Evolutionary conservation across 1,140 invertebrate species (phyloP).

Genomic region (Arctopsyche grandis): DNA sequence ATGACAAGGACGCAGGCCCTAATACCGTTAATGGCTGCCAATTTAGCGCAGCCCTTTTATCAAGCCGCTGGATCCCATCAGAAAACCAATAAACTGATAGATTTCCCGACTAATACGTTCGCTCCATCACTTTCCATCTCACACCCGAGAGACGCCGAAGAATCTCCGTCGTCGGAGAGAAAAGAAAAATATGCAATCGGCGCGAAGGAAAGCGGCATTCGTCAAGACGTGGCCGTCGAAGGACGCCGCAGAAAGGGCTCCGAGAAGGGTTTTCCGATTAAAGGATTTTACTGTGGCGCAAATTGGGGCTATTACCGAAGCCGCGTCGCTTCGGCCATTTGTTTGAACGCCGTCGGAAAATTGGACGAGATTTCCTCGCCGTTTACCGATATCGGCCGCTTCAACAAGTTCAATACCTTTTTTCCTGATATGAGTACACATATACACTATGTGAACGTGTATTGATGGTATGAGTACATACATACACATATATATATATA

Average conservation of each 20-base stretch:
- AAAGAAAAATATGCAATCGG: slow-evolving; percentile 47
- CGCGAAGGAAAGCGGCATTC: slow-evolving; percentile 4
- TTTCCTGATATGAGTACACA: neutral
- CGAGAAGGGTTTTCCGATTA: slow-evolving; percentile 47
- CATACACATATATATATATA: no score
- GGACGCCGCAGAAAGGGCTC: neutral
- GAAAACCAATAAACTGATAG: slow-evolving; percentile 54
- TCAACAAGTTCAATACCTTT: neutral
- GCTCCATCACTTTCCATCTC: slow-evolving; percentile 23
- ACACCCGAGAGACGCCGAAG: neutral
- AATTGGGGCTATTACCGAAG: slow-evolving; percentile 52
- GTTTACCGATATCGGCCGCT: slow-evolving; percentile 15
- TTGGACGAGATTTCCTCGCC: slow-evolving; percentile 25
- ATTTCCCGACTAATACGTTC: slow-evolving; percentile 49
- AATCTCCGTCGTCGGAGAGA: neutral
- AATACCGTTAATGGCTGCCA: slow-evolving; percentile 49
- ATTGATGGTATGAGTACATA: no score
- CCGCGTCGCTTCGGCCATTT: slow-evolving; percentile 41
- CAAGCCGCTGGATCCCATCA: slow-evolving; percentile 50
- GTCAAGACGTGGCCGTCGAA: neutral
- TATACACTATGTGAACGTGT: no score
- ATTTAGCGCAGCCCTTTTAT: slow-evolving; percentile 52
- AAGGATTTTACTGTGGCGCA: slow-evolving; percentile 52
- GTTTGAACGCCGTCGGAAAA: slow-evolving; percentile 29
- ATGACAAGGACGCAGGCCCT: neutral